phyloP scores from a whole-genome alignment of 2,113 vertebrate species.

The Psittacus erithacus region DNA sequence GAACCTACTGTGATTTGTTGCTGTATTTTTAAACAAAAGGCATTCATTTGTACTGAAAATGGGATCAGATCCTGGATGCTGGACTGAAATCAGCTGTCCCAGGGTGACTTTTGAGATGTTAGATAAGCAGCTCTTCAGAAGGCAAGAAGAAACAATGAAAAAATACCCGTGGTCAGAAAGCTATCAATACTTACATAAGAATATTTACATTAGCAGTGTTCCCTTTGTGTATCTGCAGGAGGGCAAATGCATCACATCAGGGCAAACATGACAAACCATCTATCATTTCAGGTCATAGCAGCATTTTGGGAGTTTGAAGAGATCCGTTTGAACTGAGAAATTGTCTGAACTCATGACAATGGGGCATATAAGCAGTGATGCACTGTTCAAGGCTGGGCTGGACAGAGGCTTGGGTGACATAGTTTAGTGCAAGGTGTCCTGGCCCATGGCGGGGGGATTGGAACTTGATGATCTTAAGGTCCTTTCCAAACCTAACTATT shows the following conservation, averaged over 20 bases:
- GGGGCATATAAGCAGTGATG: background rate
- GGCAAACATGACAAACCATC: background rate
- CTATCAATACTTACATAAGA: slow-evolving; percentile 1
- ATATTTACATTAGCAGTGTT: slow-evolving; percentile 22
- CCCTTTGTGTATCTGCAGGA: slow-evolving; percentile 27
- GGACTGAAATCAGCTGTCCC: background rate
- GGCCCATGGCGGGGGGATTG: background rate
- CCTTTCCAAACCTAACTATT: background rate
- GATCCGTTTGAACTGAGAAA: background rate
- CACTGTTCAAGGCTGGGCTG: background rate
- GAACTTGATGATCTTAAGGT: background rate
- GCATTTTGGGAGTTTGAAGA: background rate
- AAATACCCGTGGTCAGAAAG: slow-evolving; percentile 42
- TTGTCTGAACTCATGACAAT: background rate
- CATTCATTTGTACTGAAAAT: slow-evolving; percentile 18
- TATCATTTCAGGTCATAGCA: background rate
- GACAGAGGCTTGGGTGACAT: background rate
- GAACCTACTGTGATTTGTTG: slow-evolving; percentile 18
- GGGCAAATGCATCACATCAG: background rate
- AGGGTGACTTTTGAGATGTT: slow-evolving; percentile 43
- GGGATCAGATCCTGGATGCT: background rate
- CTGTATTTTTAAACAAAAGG: slow-evolving; percentile 5
- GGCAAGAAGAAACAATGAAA: slow-evolving; percentile 31
- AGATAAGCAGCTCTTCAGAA: slow-evolving; percentile 40
- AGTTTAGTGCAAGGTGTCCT: background rate